Evolutionary conservation across 2,113 vertebrate species (phyloP), one percentile per base, ranked within the genome.

Genomic region (Paramisgurnus dabryanus): DNA sequence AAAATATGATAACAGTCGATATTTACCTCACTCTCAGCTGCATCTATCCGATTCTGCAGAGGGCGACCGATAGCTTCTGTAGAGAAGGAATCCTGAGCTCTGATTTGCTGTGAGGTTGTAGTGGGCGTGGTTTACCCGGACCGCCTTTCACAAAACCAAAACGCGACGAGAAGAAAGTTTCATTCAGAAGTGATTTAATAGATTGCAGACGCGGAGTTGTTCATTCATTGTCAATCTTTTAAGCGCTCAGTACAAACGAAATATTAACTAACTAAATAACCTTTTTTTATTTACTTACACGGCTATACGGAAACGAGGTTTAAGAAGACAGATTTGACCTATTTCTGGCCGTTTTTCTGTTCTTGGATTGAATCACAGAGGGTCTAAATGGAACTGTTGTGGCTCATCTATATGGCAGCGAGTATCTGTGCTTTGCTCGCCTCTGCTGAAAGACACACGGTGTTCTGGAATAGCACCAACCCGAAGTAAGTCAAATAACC

Each of bases 401-500:
- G 90, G 91, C 87, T 90, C 79, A 80, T 83, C 68, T 88, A 85
- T 84, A 85, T 89, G 69, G 67, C 86, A 15, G 84, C 81, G 84
- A 89, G 84, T 87, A 60, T 89, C 53, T 89, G 89, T 87, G 88
- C 87, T 81, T 88, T 89, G 86, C 80, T 89, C 4, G 87, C 83
- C 9, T 84, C 87, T 7, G 89, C 92, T 73, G 93, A 93, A 84
- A 89, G 93, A 11, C 93, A 93, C 90, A 91, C 88, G 73, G 89
- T 94, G 79, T 94, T 90, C 88, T 94, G 93, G 93, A 94, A 94
- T 86, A 89, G 91, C 87, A 91, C 90, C 0, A 94, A 94, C 85
- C 66, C 89, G 80, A 93, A 93, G 93, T 94, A 90, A 93, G 81
- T 86, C 4, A 55, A 81, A 41, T 9, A 2, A 1, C 34, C 60